Evolutionary conservation across 37 sponge, comb jelly and placozoan species (phyloP), one percentile per base, ranked within the genome.

Genomic region (Beroe forskalii): DNA sequence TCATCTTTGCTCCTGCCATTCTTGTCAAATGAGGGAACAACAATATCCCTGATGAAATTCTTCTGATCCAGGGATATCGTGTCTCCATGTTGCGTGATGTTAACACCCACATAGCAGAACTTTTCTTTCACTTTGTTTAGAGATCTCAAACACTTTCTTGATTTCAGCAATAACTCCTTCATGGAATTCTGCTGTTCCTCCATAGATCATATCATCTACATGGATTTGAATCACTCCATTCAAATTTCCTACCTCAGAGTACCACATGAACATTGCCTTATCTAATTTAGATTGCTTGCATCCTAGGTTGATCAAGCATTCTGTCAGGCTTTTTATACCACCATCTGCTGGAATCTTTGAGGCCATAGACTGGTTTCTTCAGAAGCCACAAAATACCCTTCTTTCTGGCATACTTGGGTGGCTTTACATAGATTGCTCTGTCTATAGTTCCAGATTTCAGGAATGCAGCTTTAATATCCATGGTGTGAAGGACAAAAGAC

Each of bases 401-500:
- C 25, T 63, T 63, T 30, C 25, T 63, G 28, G 25, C 28, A 20
- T 63, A 28, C n/a, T 30, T 63, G 24, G 66, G 66, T 4, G 66
- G 66, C 25, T 63, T 63, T 3, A 63, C 66, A 63, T 23, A 63
- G 28, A 63, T 30, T 3, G 24, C n/a, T 63, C 66, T 63, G 24
- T 63, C 66, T 20, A 63, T 4, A n/a, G 20, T 30, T 17, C 25
- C 25, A n/a, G 66, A 63, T 63, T 63, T 24, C 2, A 63, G 66
- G 25, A 63, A 63, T 27, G 66, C 66, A 4, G 66, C 66, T 63
- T 63, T 63, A 3, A 63, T 20, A 17, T 63, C 66, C 66, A 63
- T 63, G 2, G 66, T 23, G 20, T 63, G 28, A 63, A 63, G n/a
- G n/a, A n/a, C n/a, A n/a, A n/a, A n/a, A n/a, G n/a, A n/a, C n/a